Percentiles rank a stretch among this genome's conserved stretches.
phyloP scores from a whole-genome alignment of 2,888 invertebrate genomes.

The Drosophila stalkeri region DNA sequence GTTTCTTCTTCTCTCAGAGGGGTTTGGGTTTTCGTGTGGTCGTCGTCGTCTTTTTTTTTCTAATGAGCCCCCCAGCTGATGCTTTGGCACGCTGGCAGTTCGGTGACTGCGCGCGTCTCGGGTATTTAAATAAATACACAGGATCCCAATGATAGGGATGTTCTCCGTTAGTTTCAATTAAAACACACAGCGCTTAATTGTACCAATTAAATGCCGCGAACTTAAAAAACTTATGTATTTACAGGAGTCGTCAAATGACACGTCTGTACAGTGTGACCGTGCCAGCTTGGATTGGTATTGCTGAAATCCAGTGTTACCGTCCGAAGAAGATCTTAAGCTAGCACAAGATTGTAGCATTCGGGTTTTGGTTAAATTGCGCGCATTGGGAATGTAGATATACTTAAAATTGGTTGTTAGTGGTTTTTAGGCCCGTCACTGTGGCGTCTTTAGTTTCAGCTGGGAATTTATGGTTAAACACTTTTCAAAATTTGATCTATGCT shows the following conservation, averaged over 20 bases:
- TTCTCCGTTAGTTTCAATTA: background rate
- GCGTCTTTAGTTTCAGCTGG: background rate
- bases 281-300: background rate
- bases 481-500: background rate
- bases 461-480: background rate
- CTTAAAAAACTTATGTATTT: slow-evolving; percentile 67
- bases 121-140: slow-evolving; percentile 9
- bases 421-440: background rate
- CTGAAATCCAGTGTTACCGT: slow-evolving; percentile 10
- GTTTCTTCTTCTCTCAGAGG: slow-evolving; percentile 24
- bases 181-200: slow-evolving; percentile 23
- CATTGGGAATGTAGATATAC: background rate
- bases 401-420: no score
- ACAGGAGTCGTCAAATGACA: slow-evolving; percentile 63
- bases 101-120: slow-evolving; percentile 32
- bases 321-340: background rate
- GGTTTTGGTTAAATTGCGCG: background rate
- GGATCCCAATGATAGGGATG: background rate
- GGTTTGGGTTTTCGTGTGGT: slow-evolving; percentile 48
- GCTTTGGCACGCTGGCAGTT: slow-evolving; percentile 51
- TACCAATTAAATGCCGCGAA: slow-evolving; percentile 52
- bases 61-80: slow-evolving; percentile 54
- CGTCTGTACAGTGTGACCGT: slow-evolving; percentile 56
- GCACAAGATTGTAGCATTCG: background rate
- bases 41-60: slow-evolving; percentile 27